Evolutionary conservation across 2,888 invertebrate species (phyloP).

Genomic region (Drosophila melanosoma): DNA sequence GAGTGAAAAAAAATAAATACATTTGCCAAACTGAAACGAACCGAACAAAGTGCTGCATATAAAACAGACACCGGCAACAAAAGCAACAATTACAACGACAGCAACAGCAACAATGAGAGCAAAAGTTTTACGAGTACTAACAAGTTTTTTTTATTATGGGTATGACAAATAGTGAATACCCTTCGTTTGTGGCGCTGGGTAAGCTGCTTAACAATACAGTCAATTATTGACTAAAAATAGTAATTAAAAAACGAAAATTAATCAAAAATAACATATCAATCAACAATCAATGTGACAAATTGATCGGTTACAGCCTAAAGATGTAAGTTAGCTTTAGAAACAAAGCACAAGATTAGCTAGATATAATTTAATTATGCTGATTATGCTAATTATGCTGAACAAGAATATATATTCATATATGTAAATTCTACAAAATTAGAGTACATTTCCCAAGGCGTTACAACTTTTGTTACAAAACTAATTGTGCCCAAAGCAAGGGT

Average conservation of each 20-base stretch:
- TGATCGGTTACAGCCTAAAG: not conserved
- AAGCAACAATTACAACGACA: not conserved
- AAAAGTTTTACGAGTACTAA: conserved; percentile 35
- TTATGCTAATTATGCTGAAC: not conserved
- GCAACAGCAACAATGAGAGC: conserved; percentile 35
- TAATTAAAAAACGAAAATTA: not conserved
- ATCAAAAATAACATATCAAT: not conserved
- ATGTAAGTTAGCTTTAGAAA: not conserved
- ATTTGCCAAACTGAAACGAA: conserved; percentile 33
- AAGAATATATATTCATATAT: conserved; percentile 9
- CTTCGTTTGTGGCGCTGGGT: not conserved
- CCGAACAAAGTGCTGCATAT: conserved; percentile 25
- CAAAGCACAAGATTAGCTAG: not conserved
- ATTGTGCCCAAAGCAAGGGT: not conserved
- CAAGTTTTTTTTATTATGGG: not conserved
- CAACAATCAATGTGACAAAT: not conserved
- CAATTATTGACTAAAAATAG: not conserved
- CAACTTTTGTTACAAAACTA: not conserved
- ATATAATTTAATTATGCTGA: no score
- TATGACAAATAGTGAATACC: conserved; percentile 6
- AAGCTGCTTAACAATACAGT: not conserved
- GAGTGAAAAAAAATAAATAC: conserved; percentile 21
- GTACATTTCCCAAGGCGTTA: not conserved
- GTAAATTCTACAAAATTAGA: no score
- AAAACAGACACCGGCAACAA: conserved; percentile 22